Evolutionary conservation across 2,113 vertebrate genomes (phyloP).

Genomic region (Sprattus sprattus): DNA sequence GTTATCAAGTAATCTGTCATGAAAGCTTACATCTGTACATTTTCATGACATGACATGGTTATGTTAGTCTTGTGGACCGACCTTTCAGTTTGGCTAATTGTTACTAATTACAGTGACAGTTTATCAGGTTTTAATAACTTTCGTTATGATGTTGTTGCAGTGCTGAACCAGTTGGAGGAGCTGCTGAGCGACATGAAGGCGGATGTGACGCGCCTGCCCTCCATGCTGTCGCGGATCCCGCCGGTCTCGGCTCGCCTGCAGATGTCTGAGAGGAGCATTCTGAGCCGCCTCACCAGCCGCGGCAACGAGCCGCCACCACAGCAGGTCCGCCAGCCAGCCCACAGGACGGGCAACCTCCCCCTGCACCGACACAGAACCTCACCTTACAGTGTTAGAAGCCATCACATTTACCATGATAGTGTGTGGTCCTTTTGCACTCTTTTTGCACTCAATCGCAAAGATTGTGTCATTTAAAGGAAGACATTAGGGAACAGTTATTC

Average conservation of each 20-base stretch:
- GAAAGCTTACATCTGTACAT: too few relatives aligned
- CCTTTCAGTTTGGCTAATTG: background rate
- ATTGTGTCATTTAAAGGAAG: background rate
- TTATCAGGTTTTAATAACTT: too few relatives aligned
- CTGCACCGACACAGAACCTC: background rate
- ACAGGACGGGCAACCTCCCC: background rate
- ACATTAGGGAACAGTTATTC: background rate
- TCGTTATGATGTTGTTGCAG: constrained; percentile 63
- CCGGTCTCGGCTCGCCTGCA: constrained; percentile 92
- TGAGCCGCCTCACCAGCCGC: constrained; percentile 92
- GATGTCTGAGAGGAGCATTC: constrained; percentile 96
- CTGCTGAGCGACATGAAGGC: constrained; percentile 98
- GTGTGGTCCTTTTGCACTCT: too few relatives aligned
- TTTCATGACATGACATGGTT: background rate
- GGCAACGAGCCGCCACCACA: constrained; percentile 83
- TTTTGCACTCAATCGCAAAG: too few relatives aligned
- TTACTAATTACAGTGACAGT: background rate
- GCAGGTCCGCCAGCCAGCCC: constrained; percentile 74
- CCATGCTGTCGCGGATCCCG: constrained; percentile 94
- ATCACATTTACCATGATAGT: background rate
- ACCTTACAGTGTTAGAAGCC: background rate
- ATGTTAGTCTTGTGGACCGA: background rate
- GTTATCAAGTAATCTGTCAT: too few relatives aligned
- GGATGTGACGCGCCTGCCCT: constrained; percentile 91
- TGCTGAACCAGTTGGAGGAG: constrained; percentile 96